A percentile compares a stretch with the other conserved stretches of the same genome.
Conservation (phyloP, 2,113 vertebrate species). For the Catharus bicknelli region DNA sequence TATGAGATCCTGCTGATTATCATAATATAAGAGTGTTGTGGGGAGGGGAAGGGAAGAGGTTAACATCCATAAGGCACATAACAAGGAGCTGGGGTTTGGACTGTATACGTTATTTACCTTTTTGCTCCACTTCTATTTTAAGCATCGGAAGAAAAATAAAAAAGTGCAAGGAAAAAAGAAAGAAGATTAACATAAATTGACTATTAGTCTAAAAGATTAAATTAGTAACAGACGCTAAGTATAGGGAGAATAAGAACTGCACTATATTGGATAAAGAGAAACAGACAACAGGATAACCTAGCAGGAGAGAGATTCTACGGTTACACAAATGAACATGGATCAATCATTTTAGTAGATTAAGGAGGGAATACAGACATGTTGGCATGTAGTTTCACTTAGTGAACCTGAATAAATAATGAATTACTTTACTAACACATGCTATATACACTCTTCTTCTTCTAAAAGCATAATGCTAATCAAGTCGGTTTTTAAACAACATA, state of each 20-base stretch:
- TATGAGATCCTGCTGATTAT: conserved; percentile 85
- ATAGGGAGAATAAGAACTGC: conserved; percentile 88
- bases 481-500: background rate
- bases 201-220: conserved; percentile 90
- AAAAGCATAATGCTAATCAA: conserved; percentile 39
- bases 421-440: conserved; percentile 73
- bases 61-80: conserved; percentile 98
- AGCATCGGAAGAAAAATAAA: conserved; percentile 99
- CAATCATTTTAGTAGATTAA: conserved; percentile 81
- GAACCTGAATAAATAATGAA: conserved; percentile 82
- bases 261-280: conserved; percentile 84
- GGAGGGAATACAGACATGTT: conserved; percentile 74
- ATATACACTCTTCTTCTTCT: conserved; percentile 52
- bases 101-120: conserved; percentile 99
- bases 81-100: conserved; percentile 96
- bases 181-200: conserved; percentile 99
- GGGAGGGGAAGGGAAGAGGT: conserved; percentile 83
- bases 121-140: conserved; percentile 99
- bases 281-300: conserved; percentile 82
- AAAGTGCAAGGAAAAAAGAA: conserved; percentile 94
- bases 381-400: conserved; percentile 80
- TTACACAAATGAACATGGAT: conserved; percentile 80
- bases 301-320: conserved; percentile 80
- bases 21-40: conserved; percentile 83
- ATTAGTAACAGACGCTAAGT: conserved; percentile 92